phyloP scores from a whole-genome alignment of 1,140 invertebrate species.

The Zaprionus lachaisei region DNA sequence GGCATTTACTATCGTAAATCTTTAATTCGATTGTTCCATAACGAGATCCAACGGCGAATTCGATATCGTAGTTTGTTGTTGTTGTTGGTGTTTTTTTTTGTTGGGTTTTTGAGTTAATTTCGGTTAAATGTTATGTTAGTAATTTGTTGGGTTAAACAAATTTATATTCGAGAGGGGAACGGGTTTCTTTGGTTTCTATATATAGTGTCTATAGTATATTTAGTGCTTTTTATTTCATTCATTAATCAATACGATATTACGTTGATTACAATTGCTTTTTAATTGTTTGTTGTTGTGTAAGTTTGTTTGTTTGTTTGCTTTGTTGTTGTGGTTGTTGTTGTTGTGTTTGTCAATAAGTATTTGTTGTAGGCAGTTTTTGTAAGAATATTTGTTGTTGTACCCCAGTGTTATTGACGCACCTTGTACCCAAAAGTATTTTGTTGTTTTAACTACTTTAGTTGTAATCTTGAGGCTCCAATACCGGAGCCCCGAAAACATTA shows the following conservation, averaged over 20 bases:
- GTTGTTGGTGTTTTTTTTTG: slow-evolving; percentile 47
- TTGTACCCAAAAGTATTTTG: slow-evolving; percentile 54
- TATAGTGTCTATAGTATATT: slow-evolving; percentile 57
- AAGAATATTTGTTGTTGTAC: slow-evolving; percentile 40
- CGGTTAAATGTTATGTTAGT: slow-evolving; percentile 81
- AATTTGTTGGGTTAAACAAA: slow-evolving; percentile 75
- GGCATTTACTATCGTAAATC: slow-evolving; percentile 92
- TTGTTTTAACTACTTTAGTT: slow-evolving; percentile 42
- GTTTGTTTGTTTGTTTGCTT: slow-evolving; percentile 50
- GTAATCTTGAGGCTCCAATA: slow-evolving; percentile 21
- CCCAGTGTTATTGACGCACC: slow-evolving; percentile 79
- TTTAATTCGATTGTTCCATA: slow-evolving; percentile 26
- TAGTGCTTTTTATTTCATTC: slow-evolving; percentile 84
- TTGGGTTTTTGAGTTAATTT: slow-evolving; percentile 69
- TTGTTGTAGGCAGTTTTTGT: slow-evolving; percentile 36
- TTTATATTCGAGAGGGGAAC: slow-evolving; percentile 35
- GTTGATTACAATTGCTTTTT: slow-evolving; percentile 75
- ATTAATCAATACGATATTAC: slow-evolving; percentile 78
- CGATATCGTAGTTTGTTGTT: slow-evolving; percentile 31
- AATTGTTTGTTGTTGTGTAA: slow-evolving; percentile 64
- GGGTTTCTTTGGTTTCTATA: slow-evolving; percentile 5
- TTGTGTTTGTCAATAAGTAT: slow-evolving; percentile 45
- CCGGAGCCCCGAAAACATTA: slow-evolving; percentile 27
- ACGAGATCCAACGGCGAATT: slow-evolving; percentile 17
- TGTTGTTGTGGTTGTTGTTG: slow-evolving; percentile 40